A percentile compares a stretch with the other conserved stretches of the same genome.
Evolutionary conservation across 2,797 vertebrate genomes (phyloP).

Genomic region (Pangasius djambal): DNA sequence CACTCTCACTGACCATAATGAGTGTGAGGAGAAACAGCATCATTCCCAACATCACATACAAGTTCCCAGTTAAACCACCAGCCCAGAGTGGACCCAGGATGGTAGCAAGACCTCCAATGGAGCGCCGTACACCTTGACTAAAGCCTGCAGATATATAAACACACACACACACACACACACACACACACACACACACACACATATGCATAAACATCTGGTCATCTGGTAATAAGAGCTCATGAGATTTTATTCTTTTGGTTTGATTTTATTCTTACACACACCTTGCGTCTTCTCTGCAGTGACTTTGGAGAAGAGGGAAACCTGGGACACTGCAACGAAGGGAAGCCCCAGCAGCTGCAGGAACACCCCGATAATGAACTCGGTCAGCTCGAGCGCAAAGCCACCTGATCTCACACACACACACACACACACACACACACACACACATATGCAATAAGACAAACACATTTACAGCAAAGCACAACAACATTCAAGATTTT

Average conservation of each 20-base stretch:
- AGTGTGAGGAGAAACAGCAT: conserved; percentile 82
- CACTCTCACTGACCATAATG: conserved; percentile 72
- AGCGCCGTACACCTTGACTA: conserved; percentile 84
- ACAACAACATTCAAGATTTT: not conserved
- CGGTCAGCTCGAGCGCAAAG: conserved; percentile 74
- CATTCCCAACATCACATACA: conserved; percentile 83
- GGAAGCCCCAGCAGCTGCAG: conserved; percentile 87
- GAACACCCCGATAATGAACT: conserved; percentile 82
- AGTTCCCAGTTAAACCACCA: conserved; percentile 78
- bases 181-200: conserved; percentile 37
- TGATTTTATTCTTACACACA: conserved; percentile 56
- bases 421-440: conserved; percentile 31
- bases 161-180: conserved; percentile 33
- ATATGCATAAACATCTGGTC: conserved; percentile 12
- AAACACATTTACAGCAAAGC: not conserved
- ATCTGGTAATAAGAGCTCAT: not conserved
- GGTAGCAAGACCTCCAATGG: conserved; percentile 83
- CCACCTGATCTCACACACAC: conserved; percentile 70
- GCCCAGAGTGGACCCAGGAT: conserved; percentile 87
- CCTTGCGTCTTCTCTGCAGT: conserved; percentile 86
- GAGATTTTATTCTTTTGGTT: not conserved
- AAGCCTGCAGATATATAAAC: conserved; percentile 67
- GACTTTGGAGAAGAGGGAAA: conserved; percentile 87
- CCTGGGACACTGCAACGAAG: conserved; percentile 85
- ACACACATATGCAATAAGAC: not conserved